Percentiles rank a stretch among this genome's conserved stretches.
phyloP scores from a whole-genome alignment of 2,888 invertebrate genomes.

The Drosophila silvestris region DNA sequence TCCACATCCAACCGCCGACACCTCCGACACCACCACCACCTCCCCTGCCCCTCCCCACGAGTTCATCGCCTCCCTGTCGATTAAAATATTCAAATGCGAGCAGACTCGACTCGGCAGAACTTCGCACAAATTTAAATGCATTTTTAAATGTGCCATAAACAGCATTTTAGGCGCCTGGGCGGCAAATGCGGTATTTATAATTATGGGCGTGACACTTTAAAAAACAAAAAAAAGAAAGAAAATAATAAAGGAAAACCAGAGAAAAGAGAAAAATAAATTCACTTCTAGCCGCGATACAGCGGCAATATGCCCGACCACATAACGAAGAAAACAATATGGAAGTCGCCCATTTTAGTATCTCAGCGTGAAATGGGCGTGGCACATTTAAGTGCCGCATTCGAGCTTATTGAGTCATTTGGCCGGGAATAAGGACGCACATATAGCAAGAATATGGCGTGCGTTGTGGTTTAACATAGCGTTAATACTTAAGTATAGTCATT shows the following conservation, averaged over 20 bases:
- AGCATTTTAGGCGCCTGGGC: slow-evolving; percentile 37
- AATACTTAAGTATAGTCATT: slow-evolving; percentile 11
- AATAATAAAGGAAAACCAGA: not conserved
- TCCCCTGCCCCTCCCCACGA: no score
- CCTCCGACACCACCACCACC: not conserved
- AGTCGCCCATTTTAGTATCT: slow-evolving; percentile 24
- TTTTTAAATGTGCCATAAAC: slow-evolving; percentile 73
- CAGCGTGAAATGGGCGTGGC: slow-evolving; percentile 29
- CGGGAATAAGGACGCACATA: not conserved
- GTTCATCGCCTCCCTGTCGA: slow-evolving; percentile 28
- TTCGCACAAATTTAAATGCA: slow-evolving; percentile 73
- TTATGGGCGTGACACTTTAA: slow-evolving; percentile 31
- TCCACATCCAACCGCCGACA: slow-evolving; percentile 4
- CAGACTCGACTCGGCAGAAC: slow-evolving; percentile 24
- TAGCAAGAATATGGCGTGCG: not conserved
- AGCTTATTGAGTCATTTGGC: slow-evolving; percentile 51
- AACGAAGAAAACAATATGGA: slow-evolving; percentile 16
- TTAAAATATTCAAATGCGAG: slow-evolving; percentile 75
- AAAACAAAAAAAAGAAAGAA: not conserved
- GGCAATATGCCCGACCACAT: slow-evolving; percentile 14
- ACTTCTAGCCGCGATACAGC: slow-evolving; percentile 24
- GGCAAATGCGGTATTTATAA: slow-evolving; percentile 18
- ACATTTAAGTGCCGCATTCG: slow-evolving; percentile 40
- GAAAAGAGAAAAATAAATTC: not conserved
- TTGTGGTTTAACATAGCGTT: slow-evolving; percentile 15